Evolutionary conservation across 2,888 invertebrate species (phyloP), one percentile per base, ranked within the genome.

Genomic region (Drosophila pseudotalamancana): DNA sequence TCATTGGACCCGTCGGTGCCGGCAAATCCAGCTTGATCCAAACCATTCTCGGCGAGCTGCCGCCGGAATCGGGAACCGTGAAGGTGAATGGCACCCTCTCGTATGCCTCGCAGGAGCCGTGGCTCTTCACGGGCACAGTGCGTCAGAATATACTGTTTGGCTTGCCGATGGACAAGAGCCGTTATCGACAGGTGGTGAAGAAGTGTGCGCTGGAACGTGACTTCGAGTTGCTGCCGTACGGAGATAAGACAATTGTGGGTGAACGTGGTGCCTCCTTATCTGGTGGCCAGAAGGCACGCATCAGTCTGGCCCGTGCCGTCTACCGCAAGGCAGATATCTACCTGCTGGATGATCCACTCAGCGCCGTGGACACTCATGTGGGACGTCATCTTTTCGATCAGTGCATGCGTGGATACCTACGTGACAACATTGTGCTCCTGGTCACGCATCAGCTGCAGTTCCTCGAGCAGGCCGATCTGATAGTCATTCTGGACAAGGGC

Each of bases 281-380:
- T 78, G 97, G 97, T 72, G 94, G 97, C 3, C 98, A 98, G 91
- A 94, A 96, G 66, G 98, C 98, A 0, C 94, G 98, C 72, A 96
- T 98, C 55, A 97, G 96, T 61, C 93, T 98, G 49, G 97, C 97
- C 0, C 94, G 98, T 74, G 95, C 97, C 0, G 95, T 97, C 0
- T 98, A 97, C 91, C 95, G 95, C 60, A 94, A 97, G 67, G 95
- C 97, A 0, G 96, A 97, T 85, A 95, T 98, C 71, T 98, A 97
- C 89, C 92, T 98, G 18, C 92, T 98, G 50, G 98, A 98, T 91
- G 98, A 98, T 92, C 98, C 98, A 0, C 92, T 98, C 46, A 96
- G 97, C 54, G 98, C 98, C 0, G 98, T 98, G 18, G 98, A 98
- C 92, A 94, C 97, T 0, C 96, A 96, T 89, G 98, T 98, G 1